Conservation (phyloP, 2,797 vertebrate genomes). For the Agapornis canus region DNA sequence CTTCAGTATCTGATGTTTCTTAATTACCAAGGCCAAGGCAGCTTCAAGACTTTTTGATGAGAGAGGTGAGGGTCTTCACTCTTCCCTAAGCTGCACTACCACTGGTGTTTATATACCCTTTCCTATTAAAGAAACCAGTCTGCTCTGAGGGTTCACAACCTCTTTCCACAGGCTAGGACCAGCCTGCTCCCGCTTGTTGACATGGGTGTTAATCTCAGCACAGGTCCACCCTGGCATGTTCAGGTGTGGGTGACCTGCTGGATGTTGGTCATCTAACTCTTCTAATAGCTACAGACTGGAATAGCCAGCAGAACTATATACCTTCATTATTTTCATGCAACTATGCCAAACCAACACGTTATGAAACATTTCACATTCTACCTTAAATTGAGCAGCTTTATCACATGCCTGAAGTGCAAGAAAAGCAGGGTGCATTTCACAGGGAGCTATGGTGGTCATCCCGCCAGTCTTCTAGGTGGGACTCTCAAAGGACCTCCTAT, state of each 20-base stretch:
- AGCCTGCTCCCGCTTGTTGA: not conserved
- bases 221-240: rapidly evolving
- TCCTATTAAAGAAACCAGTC: not conserved
- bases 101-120: rapidly evolving
- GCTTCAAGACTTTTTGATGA: not conserved
- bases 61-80: rapidly evolving
- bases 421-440: not conserved
- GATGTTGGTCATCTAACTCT: not conserved
- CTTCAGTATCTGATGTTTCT: not conserved
- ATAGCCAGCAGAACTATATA: not conserved
- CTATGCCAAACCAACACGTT: rapidly evolving
- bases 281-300: not conserved
- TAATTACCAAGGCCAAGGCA: not conserved
- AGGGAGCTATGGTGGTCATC: not conserved
- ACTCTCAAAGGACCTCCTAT: not conserved
- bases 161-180: not conserved
- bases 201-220: rapidly evolving
- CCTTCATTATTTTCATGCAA: not conserved
- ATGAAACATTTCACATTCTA: not conserved
- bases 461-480: not conserved
- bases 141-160: rapidly evolving
- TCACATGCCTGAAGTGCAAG: not conserved
- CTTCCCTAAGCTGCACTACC: not conserved
- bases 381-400: not conserved
- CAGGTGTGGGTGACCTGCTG: not conserved